Evolutionary conservation across 1,140 invertebrate species (phyloP), one percentile per base, ranked within the genome.

Genomic region (Zelostemma sp.): DNA sequence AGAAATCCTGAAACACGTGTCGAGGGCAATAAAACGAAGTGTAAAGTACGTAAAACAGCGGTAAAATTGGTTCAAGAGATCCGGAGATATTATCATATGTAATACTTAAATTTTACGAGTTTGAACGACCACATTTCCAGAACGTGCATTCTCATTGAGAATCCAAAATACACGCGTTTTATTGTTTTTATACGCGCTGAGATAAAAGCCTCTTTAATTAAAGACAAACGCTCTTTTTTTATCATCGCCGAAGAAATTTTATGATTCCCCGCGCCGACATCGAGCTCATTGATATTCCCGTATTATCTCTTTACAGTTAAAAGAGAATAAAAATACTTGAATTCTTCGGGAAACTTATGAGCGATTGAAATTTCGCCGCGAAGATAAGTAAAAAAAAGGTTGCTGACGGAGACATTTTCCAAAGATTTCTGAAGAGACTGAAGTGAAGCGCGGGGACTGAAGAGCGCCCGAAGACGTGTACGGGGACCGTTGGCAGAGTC

Each of bases 401-500:
- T 25, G 8, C 8, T 25, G 21, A 25, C 21, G 21, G 21, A 25
- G 8, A 25, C 21, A 25, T 25, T 25, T 25, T 25, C 21, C 21
- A 3, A 25, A 25, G 3, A 25, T 59, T 38, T 59, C 18, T n/a
- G n/a, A 38, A 46, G 31, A 28, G 28, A 28, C 33, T 43, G 48
- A 12, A 41, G 50, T n/a, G n/a, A n/a, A n/a, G 16, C n/a, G 41
- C 35, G 43, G 41, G 16, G 33, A 19, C 56, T 54, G 59, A 65
- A 54, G 56, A 46, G 61, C 74, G 77, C 78, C 82, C 80, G 81
- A 83, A 84, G 79, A 82, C 82, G 80, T 76, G 69, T 74, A 76
- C 76, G 76, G 71, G 80, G 79, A 84, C 83, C 80, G 80, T 80
- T 84, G 81, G 80, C 83, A 83, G 81, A 80, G 80, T 80, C 81